These are phyloP conservation scores for Sturnira hondurensis DNA, from an alignment of 2,113 vertebrate species.

Conservation along the genomic window DNA sequence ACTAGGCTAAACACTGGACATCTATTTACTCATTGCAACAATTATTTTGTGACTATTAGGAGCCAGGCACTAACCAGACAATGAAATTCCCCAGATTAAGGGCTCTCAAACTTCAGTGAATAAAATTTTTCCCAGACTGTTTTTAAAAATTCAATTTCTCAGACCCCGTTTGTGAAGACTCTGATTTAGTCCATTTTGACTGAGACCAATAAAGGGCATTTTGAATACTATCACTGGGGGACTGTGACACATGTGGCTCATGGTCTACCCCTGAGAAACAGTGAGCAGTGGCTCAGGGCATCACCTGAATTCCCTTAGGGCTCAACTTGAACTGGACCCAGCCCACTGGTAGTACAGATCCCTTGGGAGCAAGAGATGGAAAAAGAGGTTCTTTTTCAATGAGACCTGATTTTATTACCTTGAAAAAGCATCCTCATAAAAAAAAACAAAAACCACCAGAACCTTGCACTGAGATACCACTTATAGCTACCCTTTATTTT, in stretches of 20 bases:
- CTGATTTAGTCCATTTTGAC: not conserved
- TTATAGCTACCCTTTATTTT: not conserved
- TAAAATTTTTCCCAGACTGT: not conserved
- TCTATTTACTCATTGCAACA: not conserved
- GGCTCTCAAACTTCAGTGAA: not conserved
- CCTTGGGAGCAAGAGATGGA: not conserved
- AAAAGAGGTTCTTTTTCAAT: not conserved
- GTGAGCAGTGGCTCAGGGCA: not conserved
- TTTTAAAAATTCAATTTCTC: not conserved
- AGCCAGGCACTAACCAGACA: not conserved
- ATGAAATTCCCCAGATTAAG: not conserved
- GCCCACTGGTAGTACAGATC: accelerated
- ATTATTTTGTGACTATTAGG: not conserved
- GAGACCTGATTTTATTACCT: not conserved
- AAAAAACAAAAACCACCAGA: no score
- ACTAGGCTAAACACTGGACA: not conserved
- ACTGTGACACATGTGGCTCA: not conserved
- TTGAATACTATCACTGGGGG: not conserved
- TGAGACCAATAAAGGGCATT: not conserved
- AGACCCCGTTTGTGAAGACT: not conserved
- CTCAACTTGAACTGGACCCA: not conserved
- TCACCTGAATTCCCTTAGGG: not conserved
- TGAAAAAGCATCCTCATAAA: not conserved
- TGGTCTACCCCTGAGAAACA: not conserved
- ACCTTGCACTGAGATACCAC: not conserved